Evolutionary conservation across 2,113 vertebrate species (phyloP), one percentile per base, ranked within the genome.

Genomic region (Pomatostomus ruficeps): DNA sequence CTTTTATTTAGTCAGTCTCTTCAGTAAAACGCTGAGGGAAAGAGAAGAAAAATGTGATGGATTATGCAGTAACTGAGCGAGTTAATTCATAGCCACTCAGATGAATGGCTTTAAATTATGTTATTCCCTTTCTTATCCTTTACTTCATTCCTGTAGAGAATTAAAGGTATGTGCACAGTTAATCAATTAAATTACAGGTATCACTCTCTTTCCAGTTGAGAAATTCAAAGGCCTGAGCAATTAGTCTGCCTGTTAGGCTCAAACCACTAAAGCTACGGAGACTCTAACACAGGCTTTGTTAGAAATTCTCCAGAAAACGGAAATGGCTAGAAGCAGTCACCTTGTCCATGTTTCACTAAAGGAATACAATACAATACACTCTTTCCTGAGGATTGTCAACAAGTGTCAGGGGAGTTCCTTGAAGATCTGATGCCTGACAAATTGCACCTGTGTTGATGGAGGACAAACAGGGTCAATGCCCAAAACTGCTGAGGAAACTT

Each of bases 11-110:
- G 22, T 24, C 33, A 84, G 75, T 49, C 43, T 83, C 91, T 80
- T 93, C 24, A 45, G 61, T 80, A 93, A 59, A 67, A 81, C 5
- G 9, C n/a, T 82, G 36, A 89, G n/a, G 24, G 61, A n/a, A 49
- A 72, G 63, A 91, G 45, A 92, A 89, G 72, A 26, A 78, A 94
- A 92, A 81, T 57, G 66, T 25, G 52, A 93, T 70, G 55, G 45
- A 91, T 96, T 91, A 59, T 75, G 73, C 49, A 83, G 70, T 78
- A 81, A 82, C 71, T 13, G 10, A 46, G 81, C 14, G 6, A 96
- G 81, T 80, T 95, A 79, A 88, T 94, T 91, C 92, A 86, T 43
- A 93, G 57, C 61, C 67, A 79, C 62, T 88, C 91, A 84, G 89
- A 85, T 12, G 22, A 62, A 70, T 62, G 67, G 29, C 58, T 96